These are phyloP conservation scores for Anarrhichthys ocellatus DNA, from an alignment of 2,113 vertebrate genomes.

Conservation along the genomic window DNA sequence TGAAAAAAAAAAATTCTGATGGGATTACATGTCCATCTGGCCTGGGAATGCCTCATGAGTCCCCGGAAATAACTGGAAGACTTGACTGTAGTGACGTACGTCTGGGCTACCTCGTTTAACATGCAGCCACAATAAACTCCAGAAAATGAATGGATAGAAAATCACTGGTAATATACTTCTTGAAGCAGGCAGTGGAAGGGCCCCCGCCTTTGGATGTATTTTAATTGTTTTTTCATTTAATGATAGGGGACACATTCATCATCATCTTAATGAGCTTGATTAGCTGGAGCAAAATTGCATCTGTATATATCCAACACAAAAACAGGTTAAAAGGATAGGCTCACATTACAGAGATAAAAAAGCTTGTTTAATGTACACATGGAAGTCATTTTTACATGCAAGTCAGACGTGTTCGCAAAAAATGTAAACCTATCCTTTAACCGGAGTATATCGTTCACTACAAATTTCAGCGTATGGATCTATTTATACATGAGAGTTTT, in stretches of 20 bases:
- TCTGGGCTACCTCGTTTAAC: neutral
- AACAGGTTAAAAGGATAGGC: neutral
- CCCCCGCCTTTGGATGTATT: neutral
- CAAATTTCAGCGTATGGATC: no score
- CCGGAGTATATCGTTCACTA: no score
- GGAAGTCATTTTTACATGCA: neutral
- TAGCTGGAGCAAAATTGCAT: neutral
- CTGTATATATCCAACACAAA: neutral
- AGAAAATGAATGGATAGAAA: neutral
- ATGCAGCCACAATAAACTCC: neutral
- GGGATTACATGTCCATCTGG: conserved; percentile 36
- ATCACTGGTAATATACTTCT: neutral
- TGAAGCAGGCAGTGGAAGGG: neutral
- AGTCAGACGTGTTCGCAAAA: no score
- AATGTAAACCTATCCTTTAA: no score
- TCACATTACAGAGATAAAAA: neutral
- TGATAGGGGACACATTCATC: neutral
- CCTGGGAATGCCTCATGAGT: conserved; percentile 20
- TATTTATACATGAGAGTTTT: neutral
- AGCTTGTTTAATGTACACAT: neutral
- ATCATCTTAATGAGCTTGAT: neutral
- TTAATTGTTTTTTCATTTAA: neutral
- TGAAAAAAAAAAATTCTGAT: neutral
- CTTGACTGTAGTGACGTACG: neutral
- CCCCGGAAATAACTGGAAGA: conserved; percentile 14